These are phyloP conservation scores for Andinoacara biseriatus DNA, from an alignment of 2,113 vertebrate genomes.

Conservation along the genomic window DNA sequence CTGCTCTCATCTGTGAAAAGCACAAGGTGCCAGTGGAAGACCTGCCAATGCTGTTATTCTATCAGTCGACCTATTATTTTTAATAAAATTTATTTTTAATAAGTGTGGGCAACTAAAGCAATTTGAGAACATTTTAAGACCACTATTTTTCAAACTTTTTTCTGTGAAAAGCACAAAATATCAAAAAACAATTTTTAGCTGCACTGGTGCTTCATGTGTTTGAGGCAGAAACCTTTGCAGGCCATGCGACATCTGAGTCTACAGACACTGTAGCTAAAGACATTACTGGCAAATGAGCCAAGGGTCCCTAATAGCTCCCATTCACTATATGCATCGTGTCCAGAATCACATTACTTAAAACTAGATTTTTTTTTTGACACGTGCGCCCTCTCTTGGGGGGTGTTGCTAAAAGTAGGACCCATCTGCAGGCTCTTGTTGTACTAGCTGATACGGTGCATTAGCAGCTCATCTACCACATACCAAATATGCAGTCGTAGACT, in stretches of 20 bases:
- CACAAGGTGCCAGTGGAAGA: no score
- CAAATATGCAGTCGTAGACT: not conserved
- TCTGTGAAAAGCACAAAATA: no score
- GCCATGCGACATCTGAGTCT: not conserved
- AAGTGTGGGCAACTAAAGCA: not conserved
- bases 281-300: not conserved
- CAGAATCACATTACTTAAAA: constrained; percentile 7
- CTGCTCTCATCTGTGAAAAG: no score
- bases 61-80: no score
- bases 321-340: not conserved
- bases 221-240: not conserved
- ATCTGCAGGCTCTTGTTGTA: not conserved
- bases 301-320: not conserved
- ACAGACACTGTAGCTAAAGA: not conserved
- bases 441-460: not conserved
- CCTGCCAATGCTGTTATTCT: no score
- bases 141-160: not conserved
- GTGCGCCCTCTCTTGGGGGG: not conserved
- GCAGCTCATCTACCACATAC: not conserved
- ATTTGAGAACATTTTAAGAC: not conserved
- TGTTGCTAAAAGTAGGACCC: not conserved
- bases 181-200: no score
- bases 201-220: not conserved
- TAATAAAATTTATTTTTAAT: no score
- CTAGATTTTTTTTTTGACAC: not conserved